Evolutionary conservation across 2,113 vertebrate genomes (phyloP).

Genomic region (Sphaerodactylus townsendi): DNA sequence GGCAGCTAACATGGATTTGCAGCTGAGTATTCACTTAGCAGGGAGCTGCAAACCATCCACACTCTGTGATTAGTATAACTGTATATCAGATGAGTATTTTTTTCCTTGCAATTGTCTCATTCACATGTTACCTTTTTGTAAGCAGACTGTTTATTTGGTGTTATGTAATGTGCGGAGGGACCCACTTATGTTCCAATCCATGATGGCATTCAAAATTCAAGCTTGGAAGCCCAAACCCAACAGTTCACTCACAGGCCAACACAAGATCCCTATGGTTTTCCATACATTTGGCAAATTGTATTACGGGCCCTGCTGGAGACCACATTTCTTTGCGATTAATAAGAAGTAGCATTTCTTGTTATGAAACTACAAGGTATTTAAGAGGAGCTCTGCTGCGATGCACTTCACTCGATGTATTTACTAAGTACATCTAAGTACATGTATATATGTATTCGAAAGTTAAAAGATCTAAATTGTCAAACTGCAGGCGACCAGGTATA

Average conservation of each 20-base stretch:
- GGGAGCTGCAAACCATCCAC: too few species aligned
- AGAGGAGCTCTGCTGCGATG: neutral
- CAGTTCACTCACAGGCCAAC: neutral
- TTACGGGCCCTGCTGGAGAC: neutral
- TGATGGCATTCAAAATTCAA: too few species aligned
- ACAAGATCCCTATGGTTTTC: neutral
- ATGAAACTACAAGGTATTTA: conserved; percentile 16
- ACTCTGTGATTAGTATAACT: too few species aligned
- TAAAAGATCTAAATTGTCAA: conserved; percentile 5
- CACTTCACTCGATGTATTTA: neutral
- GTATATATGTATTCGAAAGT: neutral
- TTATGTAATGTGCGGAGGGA: too few species aligned
- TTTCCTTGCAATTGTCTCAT: too few species aligned
- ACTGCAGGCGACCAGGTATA: neutral
- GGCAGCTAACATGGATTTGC: too few species aligned
- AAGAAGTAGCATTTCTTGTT: neutral
- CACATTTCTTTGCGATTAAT: neutral
- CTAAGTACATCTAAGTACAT: neutral
- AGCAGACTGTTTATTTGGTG: neutral
- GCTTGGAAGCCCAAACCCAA: neutral
- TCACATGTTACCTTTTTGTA: too few species aligned
- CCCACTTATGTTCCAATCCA: too few species aligned
- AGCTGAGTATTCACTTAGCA: too few species aligned
- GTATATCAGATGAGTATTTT: too few species aligned
- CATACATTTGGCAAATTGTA: neutral